These are phyloP conservation scores for Oxyteleia sp. DNA, from an alignment of 2,888 invertebrate genomes.

Conservation along the genomic window DNA sequence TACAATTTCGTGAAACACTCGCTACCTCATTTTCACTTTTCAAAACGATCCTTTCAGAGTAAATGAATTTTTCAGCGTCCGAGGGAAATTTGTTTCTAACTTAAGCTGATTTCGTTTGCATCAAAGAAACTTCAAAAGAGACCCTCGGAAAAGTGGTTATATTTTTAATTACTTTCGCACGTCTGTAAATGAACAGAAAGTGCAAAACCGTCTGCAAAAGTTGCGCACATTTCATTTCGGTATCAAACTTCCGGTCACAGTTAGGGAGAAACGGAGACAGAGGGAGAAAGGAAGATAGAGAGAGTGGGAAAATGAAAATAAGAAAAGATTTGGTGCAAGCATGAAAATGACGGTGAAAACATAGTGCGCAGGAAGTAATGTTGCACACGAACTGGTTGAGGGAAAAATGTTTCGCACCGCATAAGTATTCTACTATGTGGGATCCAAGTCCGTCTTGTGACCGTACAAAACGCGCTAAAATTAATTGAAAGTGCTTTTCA, in stretches of 20 bases:
- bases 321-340: slow-evolving; percentile 26
- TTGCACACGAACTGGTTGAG: slow-evolving; percentile 14
- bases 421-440: neutral
- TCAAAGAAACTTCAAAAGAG: slow-evolving; percentile 3
- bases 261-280: neutral
- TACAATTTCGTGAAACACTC: neutral
- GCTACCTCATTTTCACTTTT: neutral
- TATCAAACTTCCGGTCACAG: slow-evolving; percentile 47
- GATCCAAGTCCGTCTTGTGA: slow-evolving; percentile 17
- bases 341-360: slow-evolving; percentile 29
- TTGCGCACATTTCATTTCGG: slow-evolving; percentile 43
- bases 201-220: slow-evolving; percentile 22
- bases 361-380: slow-evolving; percentile 18
- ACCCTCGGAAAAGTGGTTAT: slow-evolving; percentile 17
- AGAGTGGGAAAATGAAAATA: no score
- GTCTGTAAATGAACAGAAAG: slow-evolving; percentile 39
- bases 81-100: slow-evolving; percentile 31
- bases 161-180: slow-evolving; percentile 58
- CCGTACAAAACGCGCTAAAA: slow-evolving; percentile 28
- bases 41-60: neutral
- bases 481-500: slow-evolving; percentile 50
- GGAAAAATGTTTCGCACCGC: slow-evolving; percentile 14
- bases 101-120: slow-evolving; percentile 29
- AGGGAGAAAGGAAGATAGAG: neutral
- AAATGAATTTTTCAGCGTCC: slow-evolving; percentile 7